Evolutionary conservation across 2,797 vertebrate genomes (phyloP).

Genomic region (Epinephelus malabaricus): DNA sequence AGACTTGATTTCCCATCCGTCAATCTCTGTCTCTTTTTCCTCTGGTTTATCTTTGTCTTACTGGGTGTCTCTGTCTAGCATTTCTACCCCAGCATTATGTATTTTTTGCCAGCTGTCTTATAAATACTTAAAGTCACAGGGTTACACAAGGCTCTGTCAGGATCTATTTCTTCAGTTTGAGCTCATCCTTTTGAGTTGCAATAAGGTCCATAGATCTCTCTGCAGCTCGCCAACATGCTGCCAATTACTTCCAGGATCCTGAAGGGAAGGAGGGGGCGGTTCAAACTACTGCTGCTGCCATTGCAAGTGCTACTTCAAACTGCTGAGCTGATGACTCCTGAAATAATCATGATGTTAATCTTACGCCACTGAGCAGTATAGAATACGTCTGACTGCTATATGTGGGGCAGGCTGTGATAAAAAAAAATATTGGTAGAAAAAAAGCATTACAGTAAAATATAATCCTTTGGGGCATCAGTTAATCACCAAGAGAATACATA

Average conservation of each 20-base stretch:
- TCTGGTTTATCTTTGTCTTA: background rate
- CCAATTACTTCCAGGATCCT: slow-evolving; percentile 68
- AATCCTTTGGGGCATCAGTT: background rate
- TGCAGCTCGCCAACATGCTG: slow-evolving; percentile 32
- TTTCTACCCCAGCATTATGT: slow-evolving; percentile 10
- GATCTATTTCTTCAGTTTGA: slow-evolving; percentile 50
- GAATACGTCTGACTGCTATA: slow-evolving; percentile 8
- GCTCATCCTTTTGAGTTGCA: slow-evolving; percentile 47
- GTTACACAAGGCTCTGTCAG: slow-evolving; percentile 60
- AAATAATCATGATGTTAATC: slow-evolving; percentile 72
- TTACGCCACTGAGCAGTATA: slow-evolving; percentile 40
- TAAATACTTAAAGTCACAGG: slow-evolving; percentile 65
- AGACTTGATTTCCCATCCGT: background rate
- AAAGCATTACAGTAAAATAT: background rate
- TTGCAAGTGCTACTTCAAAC: slow-evolving; percentile 56
- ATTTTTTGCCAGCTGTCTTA: slow-evolving; percentile 32
- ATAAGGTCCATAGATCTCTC: slow-evolving; percentile 32
- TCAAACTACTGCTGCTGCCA: slow-evolving; percentile 13
- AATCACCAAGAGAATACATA: background rate
- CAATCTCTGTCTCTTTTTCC: background rate
- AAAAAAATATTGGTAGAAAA: background rate
- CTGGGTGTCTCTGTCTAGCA: background rate
- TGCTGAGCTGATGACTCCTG: slow-evolving; percentile 55
- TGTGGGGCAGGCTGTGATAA: background rate
- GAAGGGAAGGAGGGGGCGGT: slow-evolving; percentile 39